Evolutionary conservation across 2,113 vertebrate genomes (phyloP).

Genomic region (Silurus meridionalis): DNA sequence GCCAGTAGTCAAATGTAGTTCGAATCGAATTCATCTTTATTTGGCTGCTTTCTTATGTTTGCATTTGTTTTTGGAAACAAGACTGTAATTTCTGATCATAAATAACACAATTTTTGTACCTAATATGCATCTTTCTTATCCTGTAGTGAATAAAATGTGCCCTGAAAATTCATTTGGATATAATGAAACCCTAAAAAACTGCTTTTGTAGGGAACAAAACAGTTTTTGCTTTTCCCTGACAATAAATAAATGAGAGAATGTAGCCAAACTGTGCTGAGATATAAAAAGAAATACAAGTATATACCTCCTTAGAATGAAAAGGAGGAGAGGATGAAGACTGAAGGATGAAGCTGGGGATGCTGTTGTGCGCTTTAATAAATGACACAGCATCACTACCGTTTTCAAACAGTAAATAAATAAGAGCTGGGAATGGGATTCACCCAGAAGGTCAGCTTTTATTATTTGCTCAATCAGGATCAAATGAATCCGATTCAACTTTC

Average conservation of each 20-base stretch:
- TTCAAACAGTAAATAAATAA: background rate
- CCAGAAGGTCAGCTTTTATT: background rate
- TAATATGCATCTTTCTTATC: background rate
- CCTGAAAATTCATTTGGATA: background rate
- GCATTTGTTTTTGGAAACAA: background rate
- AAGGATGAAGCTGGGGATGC: background rate
- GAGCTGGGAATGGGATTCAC: background rate
- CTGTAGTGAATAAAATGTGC: background rate
- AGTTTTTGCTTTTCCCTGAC: background rate
- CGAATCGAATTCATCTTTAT: background rate
- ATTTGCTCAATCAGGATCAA: too few relatives aligned
- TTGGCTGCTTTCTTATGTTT: background rate
- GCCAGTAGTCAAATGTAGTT: background rate
- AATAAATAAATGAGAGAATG: too few relatives aligned
- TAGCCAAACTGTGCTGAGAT: background rate
- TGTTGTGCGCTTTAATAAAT: background rate
- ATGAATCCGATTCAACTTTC: background rate
- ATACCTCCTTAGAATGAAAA: background rate
- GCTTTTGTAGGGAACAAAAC: too few relatives aligned
- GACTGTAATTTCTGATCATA: background rate
- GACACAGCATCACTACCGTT: conserved; percentile 2
- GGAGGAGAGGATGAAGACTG: too few relatives aligned
- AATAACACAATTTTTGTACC: background rate
- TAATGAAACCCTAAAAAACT: background rate
- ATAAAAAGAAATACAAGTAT: too few relatives aligned